These are phyloP conservation scores for Vipera latastei DNA, from an alignment of 2,797 vertebrate genomes.

Conservation along the genomic window DNA sequence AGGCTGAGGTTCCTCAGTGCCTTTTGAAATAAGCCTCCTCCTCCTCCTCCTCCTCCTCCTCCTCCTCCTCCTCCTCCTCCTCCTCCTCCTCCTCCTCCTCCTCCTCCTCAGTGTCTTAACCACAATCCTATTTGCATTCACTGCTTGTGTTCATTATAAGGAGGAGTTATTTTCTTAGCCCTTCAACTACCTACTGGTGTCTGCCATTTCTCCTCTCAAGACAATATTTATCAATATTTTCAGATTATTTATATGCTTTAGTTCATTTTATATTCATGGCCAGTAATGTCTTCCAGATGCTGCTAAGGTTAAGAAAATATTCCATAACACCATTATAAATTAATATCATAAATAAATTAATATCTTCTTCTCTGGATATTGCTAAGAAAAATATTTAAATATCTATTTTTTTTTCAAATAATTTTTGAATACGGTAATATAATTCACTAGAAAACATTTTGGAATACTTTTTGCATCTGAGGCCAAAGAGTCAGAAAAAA, in stretches of 20 bases:
- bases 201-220: constrained; percentile 49
- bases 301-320: constrained; percentile 24
- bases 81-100: neutral
- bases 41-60: too few relatives aligned
- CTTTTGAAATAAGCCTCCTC: too few relatives aligned
- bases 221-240: constrained; percentile 48
- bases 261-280: constrained; percentile 36
- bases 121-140: neutral
- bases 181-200: neutral
- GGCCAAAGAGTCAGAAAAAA: constrained; percentile 5
- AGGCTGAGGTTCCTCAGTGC: neutral
- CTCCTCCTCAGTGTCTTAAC: neutral
- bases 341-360: neutral
- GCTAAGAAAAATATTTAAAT: constrained; percentile 32
- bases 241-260: constrained; percentile 53
- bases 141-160: neutral
- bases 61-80: too few relatives aligned
- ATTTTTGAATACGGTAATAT: constrained; percentile 49
- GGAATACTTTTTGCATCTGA: neutral
- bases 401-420: constrained; percentile 47
- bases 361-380: constrained; percentile 6
- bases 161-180: neutral
- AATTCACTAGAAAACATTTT: constrained; percentile 47
- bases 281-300: constrained; percentile 64
- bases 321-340: neutral